Evolutionary conservation across 2,888 invertebrate genomes (phyloP).

Genomic region (Parnassius apollo): DNA sequence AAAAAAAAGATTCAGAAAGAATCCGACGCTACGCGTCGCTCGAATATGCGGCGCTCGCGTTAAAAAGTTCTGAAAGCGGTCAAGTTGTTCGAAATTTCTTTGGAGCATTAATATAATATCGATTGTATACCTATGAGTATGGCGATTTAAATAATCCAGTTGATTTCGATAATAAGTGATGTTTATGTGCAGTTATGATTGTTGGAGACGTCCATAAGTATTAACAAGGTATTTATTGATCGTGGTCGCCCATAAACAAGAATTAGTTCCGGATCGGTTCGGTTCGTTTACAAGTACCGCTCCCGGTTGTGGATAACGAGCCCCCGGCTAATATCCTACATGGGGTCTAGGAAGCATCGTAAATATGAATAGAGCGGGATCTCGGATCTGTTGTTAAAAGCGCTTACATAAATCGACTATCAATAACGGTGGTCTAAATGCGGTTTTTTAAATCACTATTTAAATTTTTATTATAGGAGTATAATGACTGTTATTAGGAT

Average conservation of each 20-base stretch:
- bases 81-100: slow-evolving; percentile 34
- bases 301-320: slow-evolving; percentile 69
- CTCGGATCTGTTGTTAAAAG: slow-evolving; percentile 56
- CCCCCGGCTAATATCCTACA: slow-evolving; percentile 57
- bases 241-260: slow-evolving; percentile 73
- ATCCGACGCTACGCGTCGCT: slow-evolving; percentile 36
- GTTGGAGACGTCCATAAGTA: slow-evolving; percentile 59
- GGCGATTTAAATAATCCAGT: slow-evolving; percentile 33
- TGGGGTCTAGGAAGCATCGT: slow-evolving; percentile 66
- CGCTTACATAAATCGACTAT: neutral
- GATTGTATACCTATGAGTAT: slow-evolving; percentile 12
- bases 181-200: slow-evolving; percentile 52
- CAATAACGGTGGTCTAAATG: neutral
- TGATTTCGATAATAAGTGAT: slow-evolving; percentile 35
- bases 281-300: slow-evolving; percentile 78
- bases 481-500: slow-evolving; percentile 3
- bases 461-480: neutral
- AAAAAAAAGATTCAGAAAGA: slow-evolving; percentile 42
- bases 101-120: slow-evolving; percentile 26
- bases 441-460: neutral
- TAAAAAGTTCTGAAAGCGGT: slow-evolving; percentile 42
- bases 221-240: slow-evolving; percentile 54
- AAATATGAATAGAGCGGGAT: slow-evolving; percentile 60
- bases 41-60: slow-evolving; percentile 31
- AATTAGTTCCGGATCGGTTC: slow-evolving; percentile 73